Percentiles rank a stretch among this genome's conserved stretches.
phyloP scores from a whole-genome alignment of 1,140 invertebrate genomes.

The Dendrolimus punctatus region DNA sequence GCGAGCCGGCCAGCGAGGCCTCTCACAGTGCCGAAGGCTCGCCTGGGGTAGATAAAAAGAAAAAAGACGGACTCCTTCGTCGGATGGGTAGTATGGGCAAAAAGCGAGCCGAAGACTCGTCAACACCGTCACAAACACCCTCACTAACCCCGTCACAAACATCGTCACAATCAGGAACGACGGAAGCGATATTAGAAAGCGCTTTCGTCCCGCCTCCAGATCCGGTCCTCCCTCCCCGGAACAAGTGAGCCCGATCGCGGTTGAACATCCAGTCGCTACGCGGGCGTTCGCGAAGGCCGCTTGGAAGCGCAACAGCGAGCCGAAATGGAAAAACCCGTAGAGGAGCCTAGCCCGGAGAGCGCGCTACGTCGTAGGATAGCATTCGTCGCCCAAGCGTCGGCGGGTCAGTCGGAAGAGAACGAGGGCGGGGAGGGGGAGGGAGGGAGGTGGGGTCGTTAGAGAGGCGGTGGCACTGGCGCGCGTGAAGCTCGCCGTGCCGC shows the following conservation, averaged over 20 bases:
- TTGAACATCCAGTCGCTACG: slow-evolving; percentile 61
- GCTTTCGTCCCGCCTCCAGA: slow-evolving; percentile 15
- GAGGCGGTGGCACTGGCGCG: slow-evolving; percentile 63
- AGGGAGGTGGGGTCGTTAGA: slow-evolving; percentile 54
- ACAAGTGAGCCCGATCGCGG: slow-evolving; percentile 48
- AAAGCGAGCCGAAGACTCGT: slow-evolving; percentile 27
- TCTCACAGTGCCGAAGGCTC: slow-evolving; percentile 49
- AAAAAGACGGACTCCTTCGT: slow-evolving; percentile 37
- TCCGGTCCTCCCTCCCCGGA: slow-evolving; percentile 22
- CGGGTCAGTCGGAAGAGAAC: slow-evolving; percentile 49
- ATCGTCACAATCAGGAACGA: slow-evolving; percentile 6
- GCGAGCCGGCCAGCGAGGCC: slow-evolving; percentile 34
- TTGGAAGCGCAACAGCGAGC: slow-evolving; percentile 52
- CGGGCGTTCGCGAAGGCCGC: slow-evolving; percentile 61
- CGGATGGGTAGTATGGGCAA: slow-evolving; percentile 50
- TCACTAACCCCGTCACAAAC: slow-evolving; percentile 5
- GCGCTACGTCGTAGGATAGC: slow-evolving; percentile 56
- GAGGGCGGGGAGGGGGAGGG: slow-evolving; percentile 38
- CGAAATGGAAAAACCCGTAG: slow-evolving; percentile 58
- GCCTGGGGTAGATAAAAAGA: slow-evolving; percentile 42
- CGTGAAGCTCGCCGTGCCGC: slow-evolving; percentile 40
- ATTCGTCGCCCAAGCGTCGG: slow-evolving; percentile 56
- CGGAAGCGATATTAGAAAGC: slow-evolving; percentile 1
- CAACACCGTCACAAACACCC: slow-evolving; percentile 6
- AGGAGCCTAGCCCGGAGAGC: slow-evolving; percentile 59